Base-by-base conservation (phyloP, 2,797 vertebrate genomes). In the Mus caroli region DNA sequence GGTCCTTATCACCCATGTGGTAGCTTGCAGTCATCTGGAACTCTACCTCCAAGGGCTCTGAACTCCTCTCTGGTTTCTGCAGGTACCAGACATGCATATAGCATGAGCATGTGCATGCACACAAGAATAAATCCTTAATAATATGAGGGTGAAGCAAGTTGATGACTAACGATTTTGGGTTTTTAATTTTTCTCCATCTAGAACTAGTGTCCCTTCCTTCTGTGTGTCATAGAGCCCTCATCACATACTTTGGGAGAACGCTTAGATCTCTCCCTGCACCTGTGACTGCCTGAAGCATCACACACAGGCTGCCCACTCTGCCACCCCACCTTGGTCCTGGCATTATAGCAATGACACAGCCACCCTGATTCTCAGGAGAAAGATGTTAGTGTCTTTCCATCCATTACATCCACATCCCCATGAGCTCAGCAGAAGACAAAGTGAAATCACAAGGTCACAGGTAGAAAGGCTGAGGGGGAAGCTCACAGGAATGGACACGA, bases 221-320 rank as follows among this genome's bases (percentile, higher is more conserved):
- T 91, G 90, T 26, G 1, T 34, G 11, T 6, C 80, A 52, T 10
- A 71, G 1, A 77, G 40, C 17, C 26, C 56, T 80, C 34, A 43
- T 94, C 40, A 26, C 28, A 1, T 14, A 3, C 34, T 91, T 94
- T 31, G 11, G 50, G 58, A 67, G 76, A 28, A 31, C 19, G 3
- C n/a, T 37, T 11, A 1, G 1, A 3, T 2, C 34, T 17, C 11
- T 34, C 7, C n/a, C 0, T 7, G 26, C 0, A 0, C 26, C 0
- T 0, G 40, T 46, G 34, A 60, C 40, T 3, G 1, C 0, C n/a
- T 40, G n/a, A 85, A 14, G 50, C 2, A 9, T 40, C 75, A 54
- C 20, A 19, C n/a, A 19, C 4, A 28, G 17, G 26, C 17, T 10
- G 17, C 2, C 3, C 7, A 6, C 52, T 75, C 40, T 9, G 7